Percentiles rank a stretch among this genome's conserved stretches.
Evolutionary conservation across 37 sponge, comb jelly and placozoan species (phyloP).

Genomic region (Chondrilla cf. caribensis): DNA sequence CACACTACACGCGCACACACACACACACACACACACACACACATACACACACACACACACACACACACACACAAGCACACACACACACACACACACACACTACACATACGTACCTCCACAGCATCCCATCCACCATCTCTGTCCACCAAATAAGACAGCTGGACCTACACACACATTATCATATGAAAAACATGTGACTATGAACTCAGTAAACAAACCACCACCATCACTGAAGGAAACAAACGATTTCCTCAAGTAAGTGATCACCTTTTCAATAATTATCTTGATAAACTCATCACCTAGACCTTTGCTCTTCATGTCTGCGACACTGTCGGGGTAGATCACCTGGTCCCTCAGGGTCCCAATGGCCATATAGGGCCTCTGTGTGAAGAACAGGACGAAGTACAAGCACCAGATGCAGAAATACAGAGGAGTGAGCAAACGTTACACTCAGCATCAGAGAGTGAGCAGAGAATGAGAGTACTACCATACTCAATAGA

Average conservation of each 20-base stretch:
- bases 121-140: conserved; percentile 84
- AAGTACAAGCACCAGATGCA: no score
- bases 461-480: no score
- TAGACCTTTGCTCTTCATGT: conserved; percentile 68
- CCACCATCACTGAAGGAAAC: no score
- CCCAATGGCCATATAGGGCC: conserved; percentile 94
- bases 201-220: no score
- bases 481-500: no score
- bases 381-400: no score
- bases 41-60: conserved; percentile 54
- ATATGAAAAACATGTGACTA: not conserved
- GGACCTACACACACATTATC: conserved; percentile 47
- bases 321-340: conserved; percentile 81
- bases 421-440: no score
- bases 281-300: conserved; percentile 64
- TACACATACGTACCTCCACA: conserved; percentile 35
- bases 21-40: conserved; percentile 53
- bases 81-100: not conserved
- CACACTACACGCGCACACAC: not conserved
- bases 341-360: conserved; percentile 91
- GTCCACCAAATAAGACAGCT: conserved; percentile 73
- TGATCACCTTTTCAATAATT: conserved; percentile 51
- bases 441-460: no score
- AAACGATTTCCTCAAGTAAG: no score
- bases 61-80: not conserved